Base-by-base conservation (phyloP, 1,140 invertebrate genomes). In the Phenacoccus solenopsis region DNA sequence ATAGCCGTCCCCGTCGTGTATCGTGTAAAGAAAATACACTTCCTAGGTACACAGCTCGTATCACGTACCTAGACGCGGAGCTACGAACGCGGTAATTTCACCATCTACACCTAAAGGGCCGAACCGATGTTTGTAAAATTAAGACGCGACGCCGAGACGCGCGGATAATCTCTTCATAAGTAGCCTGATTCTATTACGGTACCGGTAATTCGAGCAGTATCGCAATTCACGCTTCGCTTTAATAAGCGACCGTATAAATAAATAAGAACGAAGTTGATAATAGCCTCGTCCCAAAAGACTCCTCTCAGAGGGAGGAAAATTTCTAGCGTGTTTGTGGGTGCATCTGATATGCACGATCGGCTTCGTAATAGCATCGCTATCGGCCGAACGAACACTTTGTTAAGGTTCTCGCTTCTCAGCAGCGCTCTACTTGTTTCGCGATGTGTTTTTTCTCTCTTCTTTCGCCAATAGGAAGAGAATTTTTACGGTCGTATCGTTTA, bases 271-370 rank as follows among this genome's bases (percentile, higher is more conserved):
- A 38, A 38, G 9, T 38, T 9, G n/a, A 10, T 9, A 38, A 38
- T 38, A n/a, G 13, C 13, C 10, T 5, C 16, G 22, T 9, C 5
- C 5, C 13, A 49, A n/a, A n/a, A 5, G 38, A 49, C 16, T n/a
- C n/a, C n/a, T n/a, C 38, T 10, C 5, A 16, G 38, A 49, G 38
- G 20, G 38, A 49, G 13, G 38, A 49, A 49, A 49, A 9, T 49
- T 49, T 49, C n/a, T n/a, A n/a, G n/a, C 38, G 59, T 4, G 21
- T 5, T 24, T 27, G 59, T 64, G 59, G 59, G 59, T 64, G 59
- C 59, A 64, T 64, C 59, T 64, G 59, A 64, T 64, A 64, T 64
- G 59, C 59, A 64, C 59, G 59, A 64, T 64, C 22, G 25, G 21
- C 9, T 64, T 64, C 20, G 38, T 49, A 49, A 49, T 32, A 13